A percentile compares a stretch with the other conserved stretches of the same genome.
Evolutionary conservation across 1,140 invertebrate genomes (phyloP).

Genomic region (Pygmarrhopalites habei): DNA sequence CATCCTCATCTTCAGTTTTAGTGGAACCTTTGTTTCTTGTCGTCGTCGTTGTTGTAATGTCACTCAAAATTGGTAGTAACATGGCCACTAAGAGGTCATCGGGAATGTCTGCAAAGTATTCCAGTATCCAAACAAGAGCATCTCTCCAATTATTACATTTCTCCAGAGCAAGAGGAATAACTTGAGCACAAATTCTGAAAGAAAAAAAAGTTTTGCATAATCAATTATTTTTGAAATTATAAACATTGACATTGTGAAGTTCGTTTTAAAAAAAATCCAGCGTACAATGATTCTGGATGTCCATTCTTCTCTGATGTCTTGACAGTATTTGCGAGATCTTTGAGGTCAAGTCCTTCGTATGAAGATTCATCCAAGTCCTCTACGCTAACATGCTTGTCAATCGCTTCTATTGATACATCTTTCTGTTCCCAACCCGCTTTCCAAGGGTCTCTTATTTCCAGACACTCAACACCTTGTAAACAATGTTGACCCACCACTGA

Average conservation of each 20-base stretch:
- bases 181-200: slow-evolving; percentile 34
- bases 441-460: slow-evolving; percentile 31
- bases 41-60: background rate
- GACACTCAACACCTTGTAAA: slow-evolving; percentile 19
- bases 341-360: background rate
- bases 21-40: background rate
- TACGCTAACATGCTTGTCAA: background rate
- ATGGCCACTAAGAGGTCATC: slow-evolving; percentile 25
- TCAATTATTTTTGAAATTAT: background rate
- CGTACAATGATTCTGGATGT: slow-evolving; percentile 37
- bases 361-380: slow-evolving; percentile 9
- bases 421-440: slow-evolving; percentile 16
- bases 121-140: slow-evolving; percentile 27
- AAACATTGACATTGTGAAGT: background rate
- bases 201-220: background rate
- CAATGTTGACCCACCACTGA: slow-evolving; percentile 30
- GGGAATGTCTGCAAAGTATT: slow-evolving; percentile 33
- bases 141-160: slow-evolving; percentile 8
- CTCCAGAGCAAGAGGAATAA: slow-evolving; percentile 24
- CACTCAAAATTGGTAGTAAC: background rate
- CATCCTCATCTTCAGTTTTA: too few relatives aligned
- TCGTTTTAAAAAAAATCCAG: background rate
- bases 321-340: slow-evolving; percentile 2
- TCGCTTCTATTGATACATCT: background rate
- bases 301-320: slow-evolving; percentile 29